A percentile compares a stretch with the other conserved stretches of the same genome.
These are phyloP conservation scores for Ceratitis capitata DNA, from an alignment of 1,140 invertebrate species.

Conservation along the genomic window DNA sequence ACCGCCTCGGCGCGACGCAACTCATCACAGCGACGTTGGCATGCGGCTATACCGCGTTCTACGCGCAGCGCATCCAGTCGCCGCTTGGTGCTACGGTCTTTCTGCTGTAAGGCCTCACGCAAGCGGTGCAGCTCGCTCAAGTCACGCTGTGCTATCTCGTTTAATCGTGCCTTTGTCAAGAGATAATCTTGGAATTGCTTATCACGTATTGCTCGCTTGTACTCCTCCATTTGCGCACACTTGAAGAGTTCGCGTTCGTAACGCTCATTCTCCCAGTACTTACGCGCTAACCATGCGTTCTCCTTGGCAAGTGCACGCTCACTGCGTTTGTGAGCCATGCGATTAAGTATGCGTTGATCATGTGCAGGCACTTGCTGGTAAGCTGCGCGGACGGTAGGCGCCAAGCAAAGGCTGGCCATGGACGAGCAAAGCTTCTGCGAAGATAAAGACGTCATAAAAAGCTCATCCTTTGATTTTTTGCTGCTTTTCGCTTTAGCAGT, in stretches of 20 bases:
- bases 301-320: conserved; percentile 58
- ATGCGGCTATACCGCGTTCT: conserved; percentile 53
- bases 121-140: conserved; percentile 54
- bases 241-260: conserved; percentile 57
- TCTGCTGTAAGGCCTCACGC: conserved; percentile 52
- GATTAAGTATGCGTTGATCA: conserved; percentile 62
- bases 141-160: conserved; percentile 57
- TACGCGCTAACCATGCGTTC: conserved; percentile 61
- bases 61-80: conserved; percentile 51
- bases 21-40: conserved; percentile 56
- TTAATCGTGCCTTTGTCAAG: conserved; percentile 55
- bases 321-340: conserved; percentile 60
- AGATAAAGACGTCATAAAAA: background rate
- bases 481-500: background rate
- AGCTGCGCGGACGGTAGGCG: conserved; percentile 54
- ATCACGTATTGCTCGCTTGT: conserved; percentile 57
- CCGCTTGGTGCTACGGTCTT: conserved; percentile 53
- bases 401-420: conserved; percentile 60
- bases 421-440: conserved; percentile 51
- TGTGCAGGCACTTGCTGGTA: conserved; percentile 57
- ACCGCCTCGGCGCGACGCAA: conserved; percentile 55
- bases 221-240: conserved; percentile 61
- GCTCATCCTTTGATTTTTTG: background rate
- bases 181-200: conserved; percentile 62
- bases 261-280: conserved; percentile 63